Base-by-base conservation (phyloP, 2,888 invertebrate species). In the Leucania comma region DNA sequence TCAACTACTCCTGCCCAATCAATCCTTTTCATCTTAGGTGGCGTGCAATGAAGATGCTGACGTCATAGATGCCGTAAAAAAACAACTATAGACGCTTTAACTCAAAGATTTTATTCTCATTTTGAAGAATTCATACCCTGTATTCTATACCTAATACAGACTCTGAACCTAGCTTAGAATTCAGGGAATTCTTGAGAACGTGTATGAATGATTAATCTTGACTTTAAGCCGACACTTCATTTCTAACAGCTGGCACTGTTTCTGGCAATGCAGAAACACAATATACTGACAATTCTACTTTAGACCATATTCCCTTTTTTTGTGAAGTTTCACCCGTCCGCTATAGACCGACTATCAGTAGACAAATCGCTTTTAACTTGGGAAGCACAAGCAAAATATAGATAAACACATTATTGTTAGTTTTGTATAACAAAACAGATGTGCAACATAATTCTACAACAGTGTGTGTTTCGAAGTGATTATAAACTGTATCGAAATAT, bases 401-500 rank as follows among this genome's bases (percentile, higher is more conserved):
- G 20, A 51, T 35, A 35, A 10, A 50, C 12, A 22, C 22, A 4
- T 58, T n/a, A 12, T 42, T 6, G 58, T 14, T 48, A 24, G 42
- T 57, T 62, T 51, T 20, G 14, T 29, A 26, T n/a, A 10, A 38
- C 48, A 42, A 12, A 48, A 56, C 72, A 64, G 50, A 56, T 54
- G 63, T 32, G 63, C 32, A 50, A 56, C 29, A 56, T 29, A 54
- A 69, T 63, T 51, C 54, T 59, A 32, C 24, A 54, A 38, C 12
- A 63, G 56, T 60, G 68, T 29, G 29, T 48, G 68, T 38, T 54
- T 50, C 24, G 5, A 63, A 48, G 50, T 50, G 22, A 56, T 46
- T 26, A n/a, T 10, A 48, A 26, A 80, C 69, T 50, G 51, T 59
- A 57, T 64, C 35, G 61, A 61, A 67, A 75, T 68, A 58, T 72